A percentile compares a stretch with the other conserved stretches of the same genome.
Conservation (phyloP, 1,140 invertebrate genomes). For the Drosophila bocqueti region DNA sequence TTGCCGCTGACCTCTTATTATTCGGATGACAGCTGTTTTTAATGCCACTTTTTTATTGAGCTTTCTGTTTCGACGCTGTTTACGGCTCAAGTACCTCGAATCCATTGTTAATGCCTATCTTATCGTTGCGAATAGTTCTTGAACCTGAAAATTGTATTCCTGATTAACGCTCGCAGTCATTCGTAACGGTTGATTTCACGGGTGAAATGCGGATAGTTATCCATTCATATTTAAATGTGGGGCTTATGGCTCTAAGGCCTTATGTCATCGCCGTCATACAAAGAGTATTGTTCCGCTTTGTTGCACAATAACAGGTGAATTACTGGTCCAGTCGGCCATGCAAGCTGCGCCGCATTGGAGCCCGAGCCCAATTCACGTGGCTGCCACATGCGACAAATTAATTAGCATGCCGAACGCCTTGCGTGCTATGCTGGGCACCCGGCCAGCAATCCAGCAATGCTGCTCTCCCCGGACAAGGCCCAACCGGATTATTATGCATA, state of each 20-base stretch:
- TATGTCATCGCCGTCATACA: slow-evolving; percentile 13
- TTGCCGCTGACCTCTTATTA: slow-evolving; percentile 19
- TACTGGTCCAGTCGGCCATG: slow-evolving; percentile 52
- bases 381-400: slow-evolving; percentile 70
- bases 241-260: not conserved
- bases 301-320: slow-evolving; percentile 63
- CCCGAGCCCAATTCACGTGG: slow-evolving; percentile 58
- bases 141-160: slow-evolving; percentile 32
- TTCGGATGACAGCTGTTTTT: slow-evolving; percentile 19
- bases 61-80: slow-evolving; percentile 21
- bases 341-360: slow-evolving; percentile 36
- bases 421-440: slow-evolving; percentile 37
- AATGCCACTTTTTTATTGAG: slow-evolving; percentile 11
- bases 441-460: not conserved
- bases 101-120: slow-evolving; percentile 46
- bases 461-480: not conserved
- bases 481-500: slow-evolving; percentile 33
- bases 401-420: slow-evolving; percentile 59
- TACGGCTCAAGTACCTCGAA: slow-evolving; percentile 2
- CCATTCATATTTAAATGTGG: slow-evolving; percentile 24
- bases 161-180: slow-evolving; percentile 4
- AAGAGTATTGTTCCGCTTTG: slow-evolving; percentile 59
- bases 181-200: not conserved
- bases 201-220: slow-evolving; percentile 23
- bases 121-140: slow-evolving; percentile 41